Percentiles rank a stretch among this genome's conserved stretches.
These are phyloP conservation scores for Catamblyrhynchus diadema DNA, from an alignment of 2,797 vertebrate genomes.

Conservation along the genomic window DNA sequence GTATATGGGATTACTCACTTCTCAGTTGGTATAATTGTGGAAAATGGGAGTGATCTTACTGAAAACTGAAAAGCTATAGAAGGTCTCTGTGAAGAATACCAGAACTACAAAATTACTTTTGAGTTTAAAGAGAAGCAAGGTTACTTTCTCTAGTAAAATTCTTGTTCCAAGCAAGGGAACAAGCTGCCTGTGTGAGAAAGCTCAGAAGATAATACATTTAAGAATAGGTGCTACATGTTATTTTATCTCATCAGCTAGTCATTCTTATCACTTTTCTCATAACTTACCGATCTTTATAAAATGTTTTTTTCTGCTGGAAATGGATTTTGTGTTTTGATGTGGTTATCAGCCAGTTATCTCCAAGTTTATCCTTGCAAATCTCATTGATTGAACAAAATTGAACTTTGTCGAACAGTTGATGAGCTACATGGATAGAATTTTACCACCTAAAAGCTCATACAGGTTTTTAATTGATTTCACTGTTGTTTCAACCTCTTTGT, in stretches of 20 bases:
- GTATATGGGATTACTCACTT: background rate
- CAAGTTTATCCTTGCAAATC: background rate
- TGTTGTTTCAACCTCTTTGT: background rate
- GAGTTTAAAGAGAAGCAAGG: background rate
- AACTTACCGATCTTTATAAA: background rate
- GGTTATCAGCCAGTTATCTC: background rate
- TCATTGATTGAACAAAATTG: background rate
- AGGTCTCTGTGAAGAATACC: background rate
- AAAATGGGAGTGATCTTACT: background rate
- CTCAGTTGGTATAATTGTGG: background rate
- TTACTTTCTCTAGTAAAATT: background rate
- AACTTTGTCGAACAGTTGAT: background rate
- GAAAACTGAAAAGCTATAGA: background rate
- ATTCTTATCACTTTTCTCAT: background rate
- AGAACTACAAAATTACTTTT: background rate
- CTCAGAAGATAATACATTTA: background rate
- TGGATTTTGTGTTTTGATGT: background rate
- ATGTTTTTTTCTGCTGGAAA: background rate
- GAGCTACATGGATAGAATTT: background rate
- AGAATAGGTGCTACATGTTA: background rate
- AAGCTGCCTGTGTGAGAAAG: background rate
- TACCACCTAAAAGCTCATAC: background rate
- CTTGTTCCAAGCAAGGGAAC: background rate
- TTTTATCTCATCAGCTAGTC: background rate
- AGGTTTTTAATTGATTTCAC: background rate